Conservation (phyloP, 2,888 invertebrate genomes). For the Bursaphelenchus okinawaensis region DNA sequence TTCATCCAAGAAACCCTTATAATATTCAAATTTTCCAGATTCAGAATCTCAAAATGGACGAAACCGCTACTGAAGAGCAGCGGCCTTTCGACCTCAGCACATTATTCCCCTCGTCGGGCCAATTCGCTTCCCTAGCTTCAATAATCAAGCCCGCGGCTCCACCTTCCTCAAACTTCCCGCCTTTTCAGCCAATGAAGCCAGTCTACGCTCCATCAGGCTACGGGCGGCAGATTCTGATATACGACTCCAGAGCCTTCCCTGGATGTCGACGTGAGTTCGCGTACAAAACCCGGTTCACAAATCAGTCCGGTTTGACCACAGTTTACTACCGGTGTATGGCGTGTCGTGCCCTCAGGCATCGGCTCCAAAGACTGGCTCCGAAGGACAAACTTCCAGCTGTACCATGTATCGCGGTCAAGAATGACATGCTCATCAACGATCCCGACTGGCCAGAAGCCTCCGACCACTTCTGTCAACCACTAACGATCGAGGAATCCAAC, state of each 20-base stretch:
- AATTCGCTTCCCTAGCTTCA: not conserved
- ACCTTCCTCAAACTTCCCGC: conserved; percentile 20
- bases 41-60: too few species aligned
- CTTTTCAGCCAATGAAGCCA: conserved; percentile 25
- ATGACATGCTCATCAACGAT: conserved; percentile 39
- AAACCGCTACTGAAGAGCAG: not conserved
- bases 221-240: conserved; percentile 42
- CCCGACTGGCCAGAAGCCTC: conserved; percentile 39
- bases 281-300: conserved; percentile 38
- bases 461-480: conserved; percentile 36
- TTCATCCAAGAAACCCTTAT: too few species aligned
- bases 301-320: conserved; percentile 39
- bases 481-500: conserved; percentile 42
- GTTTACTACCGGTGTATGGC: conserved; percentile 43
- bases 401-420: conserved; percentile 39
- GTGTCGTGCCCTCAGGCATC: conserved; percentile 37
- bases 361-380: conserved; percentile 36
- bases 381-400: conserved; percentile 37
- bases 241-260: conserved; percentile 36
- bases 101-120: not conserved
- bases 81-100: not conserved
- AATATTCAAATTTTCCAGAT: too few species aligned
- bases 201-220: conserved; percentile 39
- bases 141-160: not conserved
- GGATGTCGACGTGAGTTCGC: conserved; percentile 39